Base-by-base conservation (phyloP, 1,140 invertebrate species). In the Diorhabda sublineata region DNA sequence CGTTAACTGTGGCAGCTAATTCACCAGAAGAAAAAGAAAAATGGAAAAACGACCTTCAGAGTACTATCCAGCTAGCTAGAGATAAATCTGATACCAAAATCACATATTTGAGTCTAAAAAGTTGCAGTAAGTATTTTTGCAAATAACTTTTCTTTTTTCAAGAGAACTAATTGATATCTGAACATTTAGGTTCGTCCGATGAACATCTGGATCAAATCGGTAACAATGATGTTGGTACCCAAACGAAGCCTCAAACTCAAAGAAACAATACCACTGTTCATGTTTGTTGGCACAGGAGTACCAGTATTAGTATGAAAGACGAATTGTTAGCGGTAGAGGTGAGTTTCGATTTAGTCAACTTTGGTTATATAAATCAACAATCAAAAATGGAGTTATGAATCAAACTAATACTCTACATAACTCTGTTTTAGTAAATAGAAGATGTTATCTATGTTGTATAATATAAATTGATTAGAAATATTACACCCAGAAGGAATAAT, bases 211-310 rank as follows among this genome's bases (percentile, higher is more conserved):
- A 91, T 72, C 84, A 88, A 76, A 79, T 84, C 66, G 88, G 86
- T 42, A 77, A 71, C 56, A 79, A 84, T 61, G 87, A 86, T 63
- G 78, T 81, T n/a, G 83, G 85, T 11, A 79, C 83, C n/a, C 80
- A 82, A 62, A 84, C 82, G 63, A 86, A 85, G 70, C 80, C 83
- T 69, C 83, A 81, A 74, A 82, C 82, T 44, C 89, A 90, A 79
- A 85, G 92, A 66, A 93, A 91, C 77, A 97, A 97, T 78, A 95
- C 92, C 52, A 94, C 95, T n/a, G 90, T 96, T 71, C 95, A 98
- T 81, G 96, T 98, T 62, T 98, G 96, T 82, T 98, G 96, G 96
- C 96, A 98, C 83, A 87, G 96, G 76, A 95, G 92, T 81, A 94
- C 93, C 6, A 94, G 91, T 77, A 91, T 97, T 72, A 87, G 90